Evolutionary conservation across 2,797 vertebrate genomes (phyloP).

Genomic region (Aulostomus chinensis): DNA sequence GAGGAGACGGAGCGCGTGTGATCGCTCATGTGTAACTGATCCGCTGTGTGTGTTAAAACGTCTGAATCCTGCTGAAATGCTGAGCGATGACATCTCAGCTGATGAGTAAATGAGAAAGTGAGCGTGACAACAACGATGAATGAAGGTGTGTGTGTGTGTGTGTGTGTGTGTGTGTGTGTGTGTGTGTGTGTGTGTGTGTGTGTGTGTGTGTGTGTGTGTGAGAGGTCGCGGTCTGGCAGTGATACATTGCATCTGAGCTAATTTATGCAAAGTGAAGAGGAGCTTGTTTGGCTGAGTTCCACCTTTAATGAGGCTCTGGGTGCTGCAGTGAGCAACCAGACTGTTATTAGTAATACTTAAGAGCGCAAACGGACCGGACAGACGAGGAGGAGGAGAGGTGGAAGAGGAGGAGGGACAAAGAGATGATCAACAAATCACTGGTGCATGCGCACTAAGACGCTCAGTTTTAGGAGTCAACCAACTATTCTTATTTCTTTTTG

Average conservation of each 20-base stretch:
- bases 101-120: conserved; percentile 67
- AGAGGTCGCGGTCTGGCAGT: conserved; percentile 61
- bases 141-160: conserved; percentile 28
- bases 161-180: conserved; percentile 8
- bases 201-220: conserved; percentile 9
- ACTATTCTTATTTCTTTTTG: too few species aligned
- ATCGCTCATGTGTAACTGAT: conserved; percentile 19
- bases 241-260: conserved; percentile 75
- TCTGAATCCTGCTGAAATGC: conserved; percentile 33
- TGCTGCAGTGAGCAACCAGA: conserved; percentile 22
- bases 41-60: conserved; percentile 3
- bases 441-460: too few species aligned
- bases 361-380: conserved; percentile 24
- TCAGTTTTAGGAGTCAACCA: too few species aligned
- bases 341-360: conserved; percentile 68
- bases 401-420: too few species aligned
- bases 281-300: conserved; percentile 79
- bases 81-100: conserved; percentile 66
- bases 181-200: conserved; percentile 17
- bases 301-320: conserved; percentile 77
- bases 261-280: conserved; percentile 84
- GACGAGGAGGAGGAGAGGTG: background rate
- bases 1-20: conserved; percentile 8
- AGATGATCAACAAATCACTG: too few species aligned
- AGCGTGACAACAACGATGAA: conserved; percentile 45